phyloP scores from a whole-genome alignment of 2,888 invertebrate genomes.

The Eristalis pertinax region DNA sequence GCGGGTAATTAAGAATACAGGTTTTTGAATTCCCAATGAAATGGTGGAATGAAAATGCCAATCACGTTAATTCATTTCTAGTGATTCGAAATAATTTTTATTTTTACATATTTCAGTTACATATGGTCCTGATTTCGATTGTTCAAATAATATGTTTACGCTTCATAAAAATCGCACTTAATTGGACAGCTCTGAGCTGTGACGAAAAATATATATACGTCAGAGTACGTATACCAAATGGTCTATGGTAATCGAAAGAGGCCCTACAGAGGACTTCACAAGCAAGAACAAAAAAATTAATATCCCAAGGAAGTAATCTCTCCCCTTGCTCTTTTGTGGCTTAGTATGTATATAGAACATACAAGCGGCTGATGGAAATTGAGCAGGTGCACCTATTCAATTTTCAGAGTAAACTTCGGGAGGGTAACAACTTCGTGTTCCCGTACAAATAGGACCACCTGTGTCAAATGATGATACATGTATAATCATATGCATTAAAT shows the following conservation, averaged over 20 bases:
- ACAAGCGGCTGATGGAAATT: conserved; percentile 44
- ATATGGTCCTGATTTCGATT: conserved; percentile 28
- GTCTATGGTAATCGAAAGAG: conserved; percentile 42
- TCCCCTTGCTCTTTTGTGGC: conserved; percentile 40
- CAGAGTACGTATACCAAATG: conserved; percentile 21
- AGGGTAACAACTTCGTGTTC: conserved; percentile 40
- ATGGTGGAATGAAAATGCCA: not conserved
- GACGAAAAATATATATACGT: conserved; percentile 31
- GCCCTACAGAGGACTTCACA: conserved; percentile 60
- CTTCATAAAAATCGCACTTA: conserved; percentile 69
- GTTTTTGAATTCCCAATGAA: not conserved
- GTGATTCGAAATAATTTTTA: not conserved
- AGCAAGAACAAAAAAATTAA: conserved; percentile 43
- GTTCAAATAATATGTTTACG: conserved; percentile 58
- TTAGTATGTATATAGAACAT: conserved; percentile 1
- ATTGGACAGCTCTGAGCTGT: conserved; percentile 57
- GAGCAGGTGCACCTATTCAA: conserved; percentile 61
- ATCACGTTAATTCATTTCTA: not conserved
- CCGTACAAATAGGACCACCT: conserved; percentile 49
- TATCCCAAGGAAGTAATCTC: conserved; percentile 60
- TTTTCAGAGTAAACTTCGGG: conserved; percentile 52
- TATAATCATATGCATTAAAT: not conserved
- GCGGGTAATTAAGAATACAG: not conserved
- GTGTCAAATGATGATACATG: conserved; percentile 52
- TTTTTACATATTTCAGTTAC: conserved; percentile 44